Conservation (phyloP, 2,797 vertebrate species). For the Macropodus opercularis region DNA sequence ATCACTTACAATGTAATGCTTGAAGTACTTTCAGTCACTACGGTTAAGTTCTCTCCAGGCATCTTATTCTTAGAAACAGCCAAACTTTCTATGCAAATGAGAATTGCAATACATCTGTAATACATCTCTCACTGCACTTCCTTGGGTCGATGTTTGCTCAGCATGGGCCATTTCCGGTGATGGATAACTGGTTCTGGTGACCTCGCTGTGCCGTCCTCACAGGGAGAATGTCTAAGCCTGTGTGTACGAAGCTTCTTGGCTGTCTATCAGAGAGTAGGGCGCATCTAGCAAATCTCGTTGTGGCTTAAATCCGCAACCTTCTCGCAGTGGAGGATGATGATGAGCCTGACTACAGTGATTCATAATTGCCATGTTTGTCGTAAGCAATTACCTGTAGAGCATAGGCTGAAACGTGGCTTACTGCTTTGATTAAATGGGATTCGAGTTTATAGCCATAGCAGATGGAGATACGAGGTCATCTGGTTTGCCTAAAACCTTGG, state of each 20-base stretch:
- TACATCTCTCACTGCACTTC: slow-evolving; percentile 31
- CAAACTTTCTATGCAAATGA: slow-evolving; percentile 22
- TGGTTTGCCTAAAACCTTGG: slow-evolving; percentile 48
- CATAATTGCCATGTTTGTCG: slow-evolving; percentile 28
- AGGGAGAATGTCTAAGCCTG: slow-evolving; percentile 34
- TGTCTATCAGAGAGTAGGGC: no score
- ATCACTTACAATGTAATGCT: background rate
- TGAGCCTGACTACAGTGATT: slow-evolving; percentile 26
- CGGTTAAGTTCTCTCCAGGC: no score
- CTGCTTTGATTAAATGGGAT: slow-evolving; percentile 26
- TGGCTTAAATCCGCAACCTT: no score
- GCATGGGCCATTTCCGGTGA: slow-evolving; percentile 42
- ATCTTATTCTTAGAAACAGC: background rate
- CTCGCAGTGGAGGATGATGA: no score
- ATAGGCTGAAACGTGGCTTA: slow-evolving; percentile 3
- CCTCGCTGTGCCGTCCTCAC: slow-evolving; percentile 35
- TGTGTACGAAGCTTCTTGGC: slow-evolving; percentile 3
- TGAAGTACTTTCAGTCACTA: background rate
- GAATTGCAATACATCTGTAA: slow-evolving; percentile 33
- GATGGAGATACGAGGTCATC: slow-evolving; percentile 39
- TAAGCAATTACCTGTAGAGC: slow-evolving; percentile 17
- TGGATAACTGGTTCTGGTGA: slow-evolving; percentile 48
- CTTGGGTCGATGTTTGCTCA: slow-evolving; percentile 40
- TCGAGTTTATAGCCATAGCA: slow-evolving; percentile 26
- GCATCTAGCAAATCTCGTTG: no score